Percentiles rank a stretch among this genome's conserved stretches.
These are phyloP conservation scores for Ephestia elutella DNA, from an alignment of 1,140 invertebrate genomes.

Conservation along the genomic window DNA sequence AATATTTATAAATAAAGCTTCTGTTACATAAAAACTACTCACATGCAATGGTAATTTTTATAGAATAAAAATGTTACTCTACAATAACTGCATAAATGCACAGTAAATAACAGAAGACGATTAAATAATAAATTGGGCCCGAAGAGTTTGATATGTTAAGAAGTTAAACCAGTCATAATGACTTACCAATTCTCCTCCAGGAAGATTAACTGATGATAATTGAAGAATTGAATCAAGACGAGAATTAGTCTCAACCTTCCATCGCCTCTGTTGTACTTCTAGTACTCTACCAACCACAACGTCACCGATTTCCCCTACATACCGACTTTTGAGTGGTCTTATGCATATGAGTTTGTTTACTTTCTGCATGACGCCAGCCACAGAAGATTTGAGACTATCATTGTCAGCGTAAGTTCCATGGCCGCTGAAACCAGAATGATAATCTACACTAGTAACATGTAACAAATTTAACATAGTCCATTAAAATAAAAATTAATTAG, in stretches of 20 bases:
- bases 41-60: no score
- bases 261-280: conserved; percentile 92
- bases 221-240: conserved; percentile 91
- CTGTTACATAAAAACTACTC: no score
- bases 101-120: no score
- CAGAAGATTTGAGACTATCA: conserved; percentile 89
- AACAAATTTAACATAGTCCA: background rate
- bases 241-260: conserved; percentile 97
- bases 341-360: conserved; percentile 97
- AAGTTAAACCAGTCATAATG: background rate
- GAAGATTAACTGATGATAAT: conserved; percentile 96
- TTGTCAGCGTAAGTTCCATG: conserved; percentile 96
- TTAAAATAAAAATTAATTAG: background rate
- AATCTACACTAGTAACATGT: background rate
- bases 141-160: background rate
- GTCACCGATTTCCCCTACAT: conserved; percentile 97
- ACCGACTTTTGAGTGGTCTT: conserved; percentile 90
- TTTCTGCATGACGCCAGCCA: conserved; percentile 94
- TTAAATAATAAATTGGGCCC: no score
- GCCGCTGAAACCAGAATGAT: conserved; percentile 80
- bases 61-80: no score
- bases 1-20: conserved; percentile 12
- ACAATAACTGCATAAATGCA: no score
- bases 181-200: conserved; percentile 93
- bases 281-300: conserved; percentile 95